A percentile compares a stretch with the other conserved stretches of the same genome.
Evolutionary conservation across 2,113 vertebrate genomes (phyloP).

Genomic region (Etheostoma cragini): DNA sequence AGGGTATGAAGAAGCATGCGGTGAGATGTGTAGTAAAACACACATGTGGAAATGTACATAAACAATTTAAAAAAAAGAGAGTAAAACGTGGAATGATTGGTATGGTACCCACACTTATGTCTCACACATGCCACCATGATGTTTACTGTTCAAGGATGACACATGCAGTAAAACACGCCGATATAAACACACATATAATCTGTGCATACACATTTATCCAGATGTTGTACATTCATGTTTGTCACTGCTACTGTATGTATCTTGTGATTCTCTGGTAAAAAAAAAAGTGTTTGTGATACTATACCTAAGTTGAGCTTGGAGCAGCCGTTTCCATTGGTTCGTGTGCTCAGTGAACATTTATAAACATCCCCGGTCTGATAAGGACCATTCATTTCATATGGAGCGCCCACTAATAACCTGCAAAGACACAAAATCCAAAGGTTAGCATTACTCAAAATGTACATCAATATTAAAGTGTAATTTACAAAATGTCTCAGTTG

Average conservation of each 20-base stretch:
- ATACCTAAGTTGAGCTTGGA: conserved; percentile 96
- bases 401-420: conserved; percentile 96
- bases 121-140: conserved; percentile 57
- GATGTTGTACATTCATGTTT: not conserved
- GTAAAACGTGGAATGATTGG: conserved; percentile 65
- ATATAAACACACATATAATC: conserved; percentile 1
- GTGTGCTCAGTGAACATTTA: conserved; percentile 89
- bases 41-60: conserved; percentile 77
- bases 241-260: not conserved
- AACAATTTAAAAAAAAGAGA: conserved; percentile 45
- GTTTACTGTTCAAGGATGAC: conserved; percentile 12
- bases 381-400: conserved; percentile 93
- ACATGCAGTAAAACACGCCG: conserved; percentile 20
- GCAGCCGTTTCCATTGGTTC: conserved; percentile 87
- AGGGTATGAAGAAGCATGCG: conserved; percentile 51
- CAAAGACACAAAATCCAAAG: conserved; percentile 30
- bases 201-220: not conserved
- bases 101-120: conserved; percentile 60
- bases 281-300: conserved; percentile 16
- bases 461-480: not conserved
- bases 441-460: conserved; percentile 1
- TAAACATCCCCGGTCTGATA: conserved; percentile 96
- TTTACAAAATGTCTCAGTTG: not conserved
- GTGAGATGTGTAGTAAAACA: conserved; percentile 54
- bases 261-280: not conserved